Percentiles rank a stretch among this genome's conserved stretches.
Evolutionary conservation across 2,888 invertebrate species (phyloP).

Genomic region (Seira musarum): DNA sequence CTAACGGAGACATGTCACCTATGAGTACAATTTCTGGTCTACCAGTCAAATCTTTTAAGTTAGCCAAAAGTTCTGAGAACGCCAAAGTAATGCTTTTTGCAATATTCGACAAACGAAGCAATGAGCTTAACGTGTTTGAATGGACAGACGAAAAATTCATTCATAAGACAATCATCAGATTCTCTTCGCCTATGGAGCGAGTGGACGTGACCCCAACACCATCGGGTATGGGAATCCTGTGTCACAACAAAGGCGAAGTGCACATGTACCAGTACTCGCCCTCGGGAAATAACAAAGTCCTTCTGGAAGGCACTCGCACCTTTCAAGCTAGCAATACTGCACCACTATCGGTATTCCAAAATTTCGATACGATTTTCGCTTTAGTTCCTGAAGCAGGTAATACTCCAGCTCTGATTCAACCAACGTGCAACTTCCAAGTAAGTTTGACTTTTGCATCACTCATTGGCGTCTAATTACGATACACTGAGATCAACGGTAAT

Average conservation of each 20-base stretch:
- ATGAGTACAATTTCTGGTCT: not conserved
- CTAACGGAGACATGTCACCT: conserved; percentile 28
- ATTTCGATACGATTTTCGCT: conserved; percentile 33
- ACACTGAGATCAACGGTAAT: not conserved
- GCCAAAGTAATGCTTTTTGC: conserved; percentile 19
- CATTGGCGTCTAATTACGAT: not conserved
- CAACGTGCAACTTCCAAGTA: conserved; percentile 44
- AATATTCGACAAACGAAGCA: not conserved
- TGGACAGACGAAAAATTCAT: conserved; percentile 8
- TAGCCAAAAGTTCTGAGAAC: not conserved
- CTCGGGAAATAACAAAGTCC: not conserved
- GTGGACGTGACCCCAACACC: conserved; percentile 19
- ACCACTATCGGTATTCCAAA: conserved; percentile 40
- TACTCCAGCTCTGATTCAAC: conserved; percentile 15
- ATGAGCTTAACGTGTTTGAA: not conserved
- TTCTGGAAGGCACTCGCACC: not conserved
- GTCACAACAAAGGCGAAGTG: conserved; percentile 16
- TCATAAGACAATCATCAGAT: not conserved
- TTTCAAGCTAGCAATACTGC: conserved; percentile 15
- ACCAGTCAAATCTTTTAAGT: conserved; percentile 31
- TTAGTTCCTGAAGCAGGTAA: conserved; percentile 36
- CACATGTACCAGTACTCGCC: conserved; percentile 26
- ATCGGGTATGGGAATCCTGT: conserved; percentile 27
- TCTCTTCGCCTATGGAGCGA: conserved; percentile 21
- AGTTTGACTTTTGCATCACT: not conserved